phyloP scores from a whole-genome alignment of 2,888 invertebrate genomes.

The Drosophila niveifrons region DNA sequence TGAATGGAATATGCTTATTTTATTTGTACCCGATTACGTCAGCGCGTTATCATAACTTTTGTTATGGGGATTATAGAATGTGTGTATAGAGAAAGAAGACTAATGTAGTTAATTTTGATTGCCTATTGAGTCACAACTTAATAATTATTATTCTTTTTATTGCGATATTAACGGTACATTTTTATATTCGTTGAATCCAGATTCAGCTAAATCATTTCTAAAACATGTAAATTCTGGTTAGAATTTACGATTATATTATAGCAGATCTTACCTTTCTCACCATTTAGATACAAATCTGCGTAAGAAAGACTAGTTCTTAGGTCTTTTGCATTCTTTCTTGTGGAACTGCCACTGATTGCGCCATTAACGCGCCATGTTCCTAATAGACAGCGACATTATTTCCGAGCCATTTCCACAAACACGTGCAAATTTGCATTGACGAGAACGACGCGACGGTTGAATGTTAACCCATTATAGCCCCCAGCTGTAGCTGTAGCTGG shows the following conservation, averaged over 20 bases:
- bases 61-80: constrained; percentile 5
- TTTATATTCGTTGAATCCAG: no score
- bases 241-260: no score
- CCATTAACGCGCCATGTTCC: constrained; percentile 53
- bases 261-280: no score
- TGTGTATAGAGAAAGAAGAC: constrained; percentile 1
- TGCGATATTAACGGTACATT: neutral
- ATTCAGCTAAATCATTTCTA: no score
- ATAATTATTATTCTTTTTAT: neutral
- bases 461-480: constrained; percentile 72
- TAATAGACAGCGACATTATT: constrained; percentile 70
- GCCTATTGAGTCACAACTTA: constrained; percentile 3
- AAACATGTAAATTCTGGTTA: no score
- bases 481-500: constrained; percentile 18
- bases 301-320: neutral
- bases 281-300: constrained; percentile 6
- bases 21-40: constrained; percentile 53
- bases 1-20: constrained; percentile 22
- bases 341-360: constrained; percentile 41
- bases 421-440: constrained; percentile 60
- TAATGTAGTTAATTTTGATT: constrained; percentile 1
- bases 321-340: constrained; percentile 18
- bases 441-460: constrained; percentile 27
- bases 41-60: constrained; percentile 23
- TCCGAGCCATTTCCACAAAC: constrained; percentile 38